phyloP scores from a whole-genome alignment of 2,113 vertebrate genomes.

The Perca schrenkii region DNA sequence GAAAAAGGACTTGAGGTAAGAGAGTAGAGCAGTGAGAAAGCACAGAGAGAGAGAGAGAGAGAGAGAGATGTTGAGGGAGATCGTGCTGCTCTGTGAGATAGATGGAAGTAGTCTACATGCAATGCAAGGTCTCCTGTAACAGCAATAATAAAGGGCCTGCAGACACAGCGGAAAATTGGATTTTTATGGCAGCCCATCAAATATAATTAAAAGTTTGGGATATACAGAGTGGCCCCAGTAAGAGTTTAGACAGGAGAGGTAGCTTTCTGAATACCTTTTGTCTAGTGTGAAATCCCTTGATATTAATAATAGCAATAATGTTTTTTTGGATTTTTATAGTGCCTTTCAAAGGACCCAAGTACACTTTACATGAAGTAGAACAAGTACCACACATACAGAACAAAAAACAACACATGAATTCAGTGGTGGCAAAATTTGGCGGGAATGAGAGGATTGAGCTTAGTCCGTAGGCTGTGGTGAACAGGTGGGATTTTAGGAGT shows the following conservation, averaged over 20 bases:
- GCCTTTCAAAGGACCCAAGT: too few relatives aligned
- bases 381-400: too few relatives aligned
- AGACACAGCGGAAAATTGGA: constrained; percentile 61
- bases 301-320: too few relatives aligned
- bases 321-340: too few relatives aligned
- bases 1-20: background rate
- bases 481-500: too few relatives aligned
- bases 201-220: constrained; percentile 79
- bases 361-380: too few relatives aligned
- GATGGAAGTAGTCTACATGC: constrained; percentile 28
- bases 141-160: constrained; percentile 62
- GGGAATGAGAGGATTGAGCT: too few relatives aligned
- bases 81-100: background rate
- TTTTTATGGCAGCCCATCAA: constrained; percentile 80
- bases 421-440: too few relatives aligned
- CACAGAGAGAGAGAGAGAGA: background rate
- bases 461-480: too few relatives aligned
- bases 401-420: too few relatives aligned
- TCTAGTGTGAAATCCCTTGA: constrained; percentile 2
- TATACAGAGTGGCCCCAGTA: constrained; percentile 38
- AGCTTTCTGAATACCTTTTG: constrained; percentile 29
- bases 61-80: constrained; percentile 14
- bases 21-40: background rate
- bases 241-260: constrained; percentile 43
- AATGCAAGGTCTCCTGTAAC: constrained; percentile 26